Evolutionary conservation across 1,140 invertebrate species (phyloP), one percentile per base, ranked within the genome.

Genomic region (Apolygus lucorum): DNA sequence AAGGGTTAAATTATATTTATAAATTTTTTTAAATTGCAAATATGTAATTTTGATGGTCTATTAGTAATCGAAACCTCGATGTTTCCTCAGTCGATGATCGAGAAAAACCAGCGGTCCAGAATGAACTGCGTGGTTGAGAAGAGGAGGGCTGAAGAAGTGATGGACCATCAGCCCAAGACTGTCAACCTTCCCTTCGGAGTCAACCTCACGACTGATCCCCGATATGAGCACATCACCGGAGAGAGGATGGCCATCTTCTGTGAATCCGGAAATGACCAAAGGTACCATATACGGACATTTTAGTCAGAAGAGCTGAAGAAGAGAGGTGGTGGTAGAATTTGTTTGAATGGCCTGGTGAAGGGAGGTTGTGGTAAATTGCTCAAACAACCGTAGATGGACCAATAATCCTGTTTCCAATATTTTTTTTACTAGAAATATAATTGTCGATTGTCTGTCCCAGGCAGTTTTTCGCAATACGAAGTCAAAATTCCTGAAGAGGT

Each of bases 61-160:
- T n/a, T n/a, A n/a, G n/a, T n/a, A n/a, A n/a, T n/a, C n/a, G n/a
- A n/a, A n/a, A n/a, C n/a, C n/a, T n/a, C 34, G 34, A 42, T 17
- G 13, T 68, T 42, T 26, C 0, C 77, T 73, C 66, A 84, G 82
- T 72, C 86, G 26, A 81, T 90, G 77, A 83, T 90, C 75, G 87
- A 89, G 69, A 88, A 88, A 76, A 90, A 89, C 77, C 87, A 89
- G 77, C 82, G 84, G 75, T 86, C 86, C 4, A 86, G 88, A 78
- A 91, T 94, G 85, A 93, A 93, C 77, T 94, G 92, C 76, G 86
- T 93, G 0, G 90, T 93, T 26, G 91, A 94, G 76, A 88, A 90
- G 74, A 87, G 90, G 73, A 85, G 86, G 73, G 88, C 91, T 49
- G 91, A 92, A 82, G 86, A 92, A 81, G 79, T 90, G 70, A 84